phyloP scores from a whole-genome alignment of 1,140 invertebrate species.

The Epicauta chinensis region DNA sequence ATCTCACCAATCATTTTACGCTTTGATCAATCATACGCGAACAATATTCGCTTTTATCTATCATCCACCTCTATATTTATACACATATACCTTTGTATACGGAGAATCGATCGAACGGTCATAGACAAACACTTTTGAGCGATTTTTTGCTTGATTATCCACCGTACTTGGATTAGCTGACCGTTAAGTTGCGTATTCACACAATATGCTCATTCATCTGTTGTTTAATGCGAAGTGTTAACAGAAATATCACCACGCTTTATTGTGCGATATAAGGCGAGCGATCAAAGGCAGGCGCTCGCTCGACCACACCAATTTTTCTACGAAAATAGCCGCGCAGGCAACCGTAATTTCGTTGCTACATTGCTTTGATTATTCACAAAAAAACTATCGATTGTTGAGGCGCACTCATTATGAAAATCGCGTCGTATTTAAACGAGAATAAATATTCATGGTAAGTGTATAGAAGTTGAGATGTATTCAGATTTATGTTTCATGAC shows the following conservation, averaged over 20 bases:
- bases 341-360: too few species aligned
- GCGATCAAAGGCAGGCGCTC: too few species aligned
- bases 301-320: too few species aligned
- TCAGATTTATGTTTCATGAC: too few species aligned
- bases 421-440: background rate
- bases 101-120: slow-evolving; percentile 11
- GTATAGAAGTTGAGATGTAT: background rate
- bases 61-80: slow-evolving; percentile 3
- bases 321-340: too few species aligned
- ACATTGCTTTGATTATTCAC: too few species aligned
- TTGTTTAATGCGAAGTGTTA: slow-evolving; percentile 8
- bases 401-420: background rate
- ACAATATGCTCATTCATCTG: too few species aligned
- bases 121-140: slow-evolving; percentile 12
- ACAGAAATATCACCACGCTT: slow-evolving; percentile 1
- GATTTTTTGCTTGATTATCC: slow-evolving; percentile 18
- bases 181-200: slow-evolving; percentile 1
- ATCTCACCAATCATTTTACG: slow-evolving; percentile 7
- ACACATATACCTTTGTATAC: slow-evolving; percentile 15
- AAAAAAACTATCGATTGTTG: too few species aligned
- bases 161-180: slow-evolving; percentile 13
- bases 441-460: background rate
- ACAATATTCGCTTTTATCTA: slow-evolving; percentile 12
- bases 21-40: slow-evolving; percentile 18
- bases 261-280: slow-evolving; percentile 2